phyloP scores from a whole-genome alignment of 2,113 vertebrate genomes.

The Eurypyga helias region DNA sequence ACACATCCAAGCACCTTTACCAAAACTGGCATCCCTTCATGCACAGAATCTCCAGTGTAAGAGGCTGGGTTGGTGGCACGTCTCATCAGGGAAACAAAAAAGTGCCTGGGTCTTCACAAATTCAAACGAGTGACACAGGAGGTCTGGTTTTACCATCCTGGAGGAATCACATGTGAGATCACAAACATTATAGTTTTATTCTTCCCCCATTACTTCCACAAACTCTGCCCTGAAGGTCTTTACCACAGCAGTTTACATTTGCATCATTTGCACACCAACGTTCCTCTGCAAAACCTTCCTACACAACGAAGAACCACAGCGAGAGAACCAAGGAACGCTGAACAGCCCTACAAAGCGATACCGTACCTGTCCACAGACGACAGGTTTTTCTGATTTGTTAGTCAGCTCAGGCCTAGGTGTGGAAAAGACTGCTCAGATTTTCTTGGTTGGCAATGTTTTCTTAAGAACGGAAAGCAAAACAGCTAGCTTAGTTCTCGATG shows the following conservation, averaged over 20 bases:
- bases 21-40: background rate
- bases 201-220: background rate
- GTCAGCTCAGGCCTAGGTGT: background rate
- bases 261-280: background rate
- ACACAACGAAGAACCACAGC: background rate
- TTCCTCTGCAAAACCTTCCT: background rate
- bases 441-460: background rate
- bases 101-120: background rate
- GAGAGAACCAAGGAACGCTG: background rate
- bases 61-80: background rate
- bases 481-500: background rate
- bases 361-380: background rate
- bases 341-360: background rate
- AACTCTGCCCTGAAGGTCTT: background rate
- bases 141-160: background rate
- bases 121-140: background rate
- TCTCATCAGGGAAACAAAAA: background rate
- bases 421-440: background rate
- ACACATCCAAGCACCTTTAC: background rate
- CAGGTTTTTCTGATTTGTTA: rapidly evolving
- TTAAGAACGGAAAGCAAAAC: background rate
- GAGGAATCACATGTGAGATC: background rate
- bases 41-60: background rate
- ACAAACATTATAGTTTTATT: background rate
- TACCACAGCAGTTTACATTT: background rate